These are phyloP conservation scores for Nothobranchius kuhntae DNA, from an alignment of 2,113 vertebrate genomes.

Conservation along the genomic window DNA sequence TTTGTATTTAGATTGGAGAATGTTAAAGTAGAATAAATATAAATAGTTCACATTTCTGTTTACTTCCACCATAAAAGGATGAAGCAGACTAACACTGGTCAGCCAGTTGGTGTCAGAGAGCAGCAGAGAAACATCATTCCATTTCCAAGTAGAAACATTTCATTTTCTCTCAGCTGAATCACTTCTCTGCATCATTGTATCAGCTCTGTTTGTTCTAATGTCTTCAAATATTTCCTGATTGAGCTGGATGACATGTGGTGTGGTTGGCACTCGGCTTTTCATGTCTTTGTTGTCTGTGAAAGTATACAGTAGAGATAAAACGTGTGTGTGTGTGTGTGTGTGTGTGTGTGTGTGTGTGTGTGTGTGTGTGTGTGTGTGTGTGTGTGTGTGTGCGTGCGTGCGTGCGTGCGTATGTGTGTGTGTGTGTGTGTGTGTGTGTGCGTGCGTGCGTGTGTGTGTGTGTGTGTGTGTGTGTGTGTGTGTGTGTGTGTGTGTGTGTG, in stretches of 20 bases:
- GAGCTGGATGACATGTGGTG: constrained; percentile 47
- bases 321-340: neutral
- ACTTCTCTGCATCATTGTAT: constrained; percentile 41
- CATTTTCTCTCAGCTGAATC: constrained; percentile 67
- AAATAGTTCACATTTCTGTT: constrained; percentile 62
- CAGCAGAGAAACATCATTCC: constrained; percentile 55
- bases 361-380: neutral
- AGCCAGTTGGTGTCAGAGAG: too few species aligned
- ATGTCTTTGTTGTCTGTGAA: constrained; percentile 65
- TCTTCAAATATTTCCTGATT: constrained; percentile 46
- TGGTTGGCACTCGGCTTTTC: constrained; percentile 44
- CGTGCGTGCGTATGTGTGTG: too few species aligned
- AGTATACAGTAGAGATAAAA: constrained; percentile 50
- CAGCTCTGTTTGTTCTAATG: constrained; percentile 13
- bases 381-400: neutral
- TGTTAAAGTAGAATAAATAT: neutral
- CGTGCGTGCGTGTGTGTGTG: too few species aligned
- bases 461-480: neutral
- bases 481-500: neutral
- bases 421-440: too few species aligned
- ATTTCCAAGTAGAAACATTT: constrained; percentile 67
- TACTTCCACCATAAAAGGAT: constrained; percentile 41
- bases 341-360: neutral
- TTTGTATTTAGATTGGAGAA: too few species aligned
- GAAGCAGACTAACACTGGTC: too few species aligned